Base-by-base conservation (phyloP, 2,113 vertebrate species). In the Triplophysa dalaica region DNA sequence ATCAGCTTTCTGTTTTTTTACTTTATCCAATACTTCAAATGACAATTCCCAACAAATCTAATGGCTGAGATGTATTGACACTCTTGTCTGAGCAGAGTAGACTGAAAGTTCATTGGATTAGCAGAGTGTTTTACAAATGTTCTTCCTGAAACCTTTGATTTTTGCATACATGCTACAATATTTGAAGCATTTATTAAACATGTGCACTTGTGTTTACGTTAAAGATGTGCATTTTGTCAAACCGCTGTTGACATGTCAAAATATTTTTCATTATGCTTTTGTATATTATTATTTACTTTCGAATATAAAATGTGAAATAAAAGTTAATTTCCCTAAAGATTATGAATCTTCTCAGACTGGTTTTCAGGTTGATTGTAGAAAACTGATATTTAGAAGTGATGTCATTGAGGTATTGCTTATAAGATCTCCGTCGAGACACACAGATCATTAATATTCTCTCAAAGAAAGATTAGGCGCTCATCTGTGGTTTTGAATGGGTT, bases 1-100 rank as follows among this genome's bases (percentile, higher is more conserved):
- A 61, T 82, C 38, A 80, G 76, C 74, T 66, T 82, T 79, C 29
- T 33, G 43, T 67, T 54, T 70, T 26, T 14, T 54, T 19, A 62
- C 22, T 67, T 58, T 21, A 58, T 58, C n/a, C 19, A 21, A 58
- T 58, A 21, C 19, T 62, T 48, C 45, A 80, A 58, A 67, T 38
- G 22, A 26, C 2, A 75, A 41, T 81, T 73, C 70, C 54, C 54
- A 9, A 73, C 1, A 11, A 22, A 43, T 60, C 7, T 41, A 60
- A 43, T 11, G n/a, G 33, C n/a, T 43, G 19, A 24, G 41, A 60
- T 75, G 48, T 63, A 63, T 48, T 24, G n/a, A 62, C 19, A 61
- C 17, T 62, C 56, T 13, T 45, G 22, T 29, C 60, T 63, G 10
- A n/a, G 14, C 8, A 8, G 21, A 48, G 43, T 7, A 48, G n/a